Evolutionary conservation across 2,888 invertebrate species (phyloP).

Genomic region (Carcina quercana): DNA sequence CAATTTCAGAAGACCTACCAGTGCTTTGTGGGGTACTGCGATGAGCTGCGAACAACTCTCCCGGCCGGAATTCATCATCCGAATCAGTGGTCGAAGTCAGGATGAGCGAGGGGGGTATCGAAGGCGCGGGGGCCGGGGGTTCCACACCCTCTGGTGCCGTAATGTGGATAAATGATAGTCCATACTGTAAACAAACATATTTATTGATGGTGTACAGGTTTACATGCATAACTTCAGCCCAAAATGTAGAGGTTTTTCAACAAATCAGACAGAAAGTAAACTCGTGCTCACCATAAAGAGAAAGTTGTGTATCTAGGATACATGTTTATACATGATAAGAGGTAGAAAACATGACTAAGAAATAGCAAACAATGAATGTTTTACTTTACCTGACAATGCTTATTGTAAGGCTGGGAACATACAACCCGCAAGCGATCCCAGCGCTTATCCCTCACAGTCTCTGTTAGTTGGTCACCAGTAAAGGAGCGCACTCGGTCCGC

Average conservation of each 20-base stretch:
- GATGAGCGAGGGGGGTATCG: constrained; percentile 6
- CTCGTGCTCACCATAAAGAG: no score
- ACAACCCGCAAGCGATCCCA: constrained; percentile 90
- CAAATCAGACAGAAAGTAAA: no score
- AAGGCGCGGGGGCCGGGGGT: constrained; percentile 8
- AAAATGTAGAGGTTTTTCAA: no score
- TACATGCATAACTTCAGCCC: no score
- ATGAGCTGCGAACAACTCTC: constrained; percentile 77
- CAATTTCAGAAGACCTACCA: no score
- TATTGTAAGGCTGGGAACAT: constrained; percentile 92
- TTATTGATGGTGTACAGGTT: no score
- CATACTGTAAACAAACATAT: constrained; percentile 71
- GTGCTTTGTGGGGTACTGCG: no score
- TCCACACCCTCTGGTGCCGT: constrained; percentile 48
- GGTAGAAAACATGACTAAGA: no score
- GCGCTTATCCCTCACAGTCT: constrained; percentile 71
- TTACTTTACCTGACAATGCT: constrained; percentile 75
- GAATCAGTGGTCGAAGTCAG: constrained; percentile 67
- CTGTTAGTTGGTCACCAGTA: constrained; percentile 72
- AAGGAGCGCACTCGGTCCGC: constrained; percentile 85
- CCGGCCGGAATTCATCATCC: constrained; percentile 75
- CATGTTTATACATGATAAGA: no score
- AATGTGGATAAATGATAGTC: constrained; percentile 86
- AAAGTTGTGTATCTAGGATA: no score
- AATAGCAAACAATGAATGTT: no score